A percentile compares a stretch with the other conserved stretches of the same genome.
Evolutionary conservation across 2,888 invertebrate genomes (phyloP).

Genomic region (Cyaniris semiargus): DNA sequence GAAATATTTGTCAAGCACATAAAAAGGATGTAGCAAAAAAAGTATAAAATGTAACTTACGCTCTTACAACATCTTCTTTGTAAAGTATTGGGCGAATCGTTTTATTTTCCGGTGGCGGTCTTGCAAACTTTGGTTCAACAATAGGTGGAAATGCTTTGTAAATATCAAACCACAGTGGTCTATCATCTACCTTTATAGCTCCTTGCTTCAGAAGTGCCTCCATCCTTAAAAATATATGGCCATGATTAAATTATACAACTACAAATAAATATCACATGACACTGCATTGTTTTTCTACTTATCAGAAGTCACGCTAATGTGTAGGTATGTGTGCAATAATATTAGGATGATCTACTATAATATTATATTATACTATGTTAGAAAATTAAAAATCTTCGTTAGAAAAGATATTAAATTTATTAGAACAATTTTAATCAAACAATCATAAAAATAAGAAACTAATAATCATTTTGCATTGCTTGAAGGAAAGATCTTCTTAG

Average conservation of each 20-base stretch:
- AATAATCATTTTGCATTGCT: slow-evolving; percentile 67
- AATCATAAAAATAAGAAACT: slow-evolving; percentile 42
- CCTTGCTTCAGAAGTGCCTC: slow-evolving; percentile 89
- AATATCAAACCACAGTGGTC: slow-evolving; percentile 96
- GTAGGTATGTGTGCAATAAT: neutral
- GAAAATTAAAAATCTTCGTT: neutral
- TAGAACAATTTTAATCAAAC: neutral
- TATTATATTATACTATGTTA: neutral
- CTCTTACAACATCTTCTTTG: slow-evolving; percentile 90
- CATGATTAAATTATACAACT: neutral
- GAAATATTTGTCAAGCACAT: too few relatives aligned
- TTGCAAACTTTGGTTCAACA: slow-evolving; percentile 88
- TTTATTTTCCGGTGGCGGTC: slow-evolving; percentile 80
- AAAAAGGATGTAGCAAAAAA: too few relatives aligned
- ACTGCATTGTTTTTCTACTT: neutral
- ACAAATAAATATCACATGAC: neutral
- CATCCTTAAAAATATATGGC: slow-evolving; percentile 77
- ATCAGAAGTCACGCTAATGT: neutral
- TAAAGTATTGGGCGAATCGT: slow-evolving; percentile 88
- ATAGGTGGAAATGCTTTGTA: slow-evolving; percentile 95
- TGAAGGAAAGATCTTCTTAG: slow-evolving; percentile 61
- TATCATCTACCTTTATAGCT: slow-evolving; percentile 89
- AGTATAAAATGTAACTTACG: slow-evolving; percentile 80
- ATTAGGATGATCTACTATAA: neutral
- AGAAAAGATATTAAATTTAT: neutral